phyloP scores from a whole-genome alignment of 2,113 vertebrate genomes.

The Erythrocercus mccallii region DNA sequence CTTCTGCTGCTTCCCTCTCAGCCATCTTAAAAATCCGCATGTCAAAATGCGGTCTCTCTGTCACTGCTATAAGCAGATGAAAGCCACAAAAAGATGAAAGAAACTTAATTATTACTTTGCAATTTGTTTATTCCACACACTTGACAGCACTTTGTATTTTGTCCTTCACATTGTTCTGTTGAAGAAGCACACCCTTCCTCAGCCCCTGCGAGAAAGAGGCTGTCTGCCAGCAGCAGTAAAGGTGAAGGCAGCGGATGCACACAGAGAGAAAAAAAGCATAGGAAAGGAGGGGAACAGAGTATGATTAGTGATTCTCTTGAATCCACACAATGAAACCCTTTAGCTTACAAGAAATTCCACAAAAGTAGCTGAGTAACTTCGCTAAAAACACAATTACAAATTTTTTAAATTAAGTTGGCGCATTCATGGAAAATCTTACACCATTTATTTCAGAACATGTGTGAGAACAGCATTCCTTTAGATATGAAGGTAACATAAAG shows the following conservation, averaged over 20 bases:
- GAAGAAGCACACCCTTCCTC: conserved; percentile 61
- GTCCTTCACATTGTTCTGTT: conserved; percentile 42
- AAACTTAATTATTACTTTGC: conserved; percentile 11
- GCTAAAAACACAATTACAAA: background rate
- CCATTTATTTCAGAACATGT: background rate
- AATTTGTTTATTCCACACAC: conserved; percentile 40
- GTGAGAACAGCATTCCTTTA: background rate
- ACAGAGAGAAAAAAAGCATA: background rate
- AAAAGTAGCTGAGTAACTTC: background rate
- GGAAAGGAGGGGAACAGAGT: conserved; percentile 30
- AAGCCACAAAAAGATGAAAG: conserved; percentile 53
- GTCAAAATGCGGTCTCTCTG: background rate
- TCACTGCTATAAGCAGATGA: background rate
- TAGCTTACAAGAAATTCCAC: background rate
- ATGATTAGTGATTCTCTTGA: background rate
- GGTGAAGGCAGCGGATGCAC: background rate
- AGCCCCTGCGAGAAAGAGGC: background rate
- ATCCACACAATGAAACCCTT: background rate
- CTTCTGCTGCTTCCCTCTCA: background rate
- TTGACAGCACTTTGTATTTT: conserved; percentile 42
- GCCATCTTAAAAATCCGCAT: background rate
- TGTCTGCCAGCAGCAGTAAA: conserved; percentile 48
- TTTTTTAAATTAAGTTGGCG: background rate
- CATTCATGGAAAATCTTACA: background rate
- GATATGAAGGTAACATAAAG: background rate